Base-by-base conservation (phyloP, 2,113 vertebrate genomes). In the Hydropotes inermis region DNA sequence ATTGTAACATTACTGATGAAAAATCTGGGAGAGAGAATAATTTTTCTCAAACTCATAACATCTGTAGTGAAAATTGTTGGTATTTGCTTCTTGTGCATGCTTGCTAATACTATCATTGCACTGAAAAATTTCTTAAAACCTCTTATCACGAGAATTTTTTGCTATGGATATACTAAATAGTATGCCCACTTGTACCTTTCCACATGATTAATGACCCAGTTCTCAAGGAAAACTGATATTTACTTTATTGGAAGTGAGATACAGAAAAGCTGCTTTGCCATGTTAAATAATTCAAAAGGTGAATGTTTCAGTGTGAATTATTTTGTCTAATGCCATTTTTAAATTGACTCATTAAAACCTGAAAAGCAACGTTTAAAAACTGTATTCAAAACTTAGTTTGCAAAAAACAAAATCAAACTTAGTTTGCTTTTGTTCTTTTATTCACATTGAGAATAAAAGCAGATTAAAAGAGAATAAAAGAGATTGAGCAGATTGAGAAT, bases 301-400 rank as follows among this genome's bases (percentile, higher is more conserved):
- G 47, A 94, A 57, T 89, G 16, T 95, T 87, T 70, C 39, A 61
- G 5, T 93, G 47, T 86, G 52, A 86, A 45, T 94, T 89, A 92
- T 84, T 96, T 97, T 91, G 61, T 57, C 27, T 96, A 57, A 54
- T 95, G 17, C 28, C 19, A 30, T 92, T 13, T 95, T 97, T 92
- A 86, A 97, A 90, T 84, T 79, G 70, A 4, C 39, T 78, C 17
- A 57, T 33, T 85, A 55, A 70, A 97, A 94, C 4, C 33, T 85
- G 12, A 92, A 95, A 95, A 86, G 13, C 82, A 82, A 16, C 91
- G 58, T 84, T 93, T 85, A 43, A 78, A 89, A 85, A 67, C 87
- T 47, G 4, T 84, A 50, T 87, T 94, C 39, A 96, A 52, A 91
- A 86, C n/a, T 43, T 64, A 45, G 39, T 81, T 94, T 95, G 27